phyloP scores from a whole-genome alignment of 2,113 vertebrate species.

The Plectropomus leopardus region DNA sequence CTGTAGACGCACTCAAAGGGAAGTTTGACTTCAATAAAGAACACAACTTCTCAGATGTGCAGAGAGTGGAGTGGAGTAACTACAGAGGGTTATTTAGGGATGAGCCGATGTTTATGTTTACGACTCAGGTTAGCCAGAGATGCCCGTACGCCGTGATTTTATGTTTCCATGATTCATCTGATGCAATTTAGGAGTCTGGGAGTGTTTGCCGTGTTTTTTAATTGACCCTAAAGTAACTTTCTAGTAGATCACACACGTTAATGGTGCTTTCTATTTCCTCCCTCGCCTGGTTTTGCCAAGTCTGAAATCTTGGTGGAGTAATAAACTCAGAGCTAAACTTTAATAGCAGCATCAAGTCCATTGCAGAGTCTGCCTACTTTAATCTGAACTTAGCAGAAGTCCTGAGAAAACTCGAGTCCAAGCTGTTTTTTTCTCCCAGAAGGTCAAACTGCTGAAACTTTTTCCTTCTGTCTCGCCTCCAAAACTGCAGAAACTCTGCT shows the following conservation, averaged over 20 bases:
- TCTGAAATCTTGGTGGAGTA: not conserved
- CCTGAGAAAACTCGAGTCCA: not conserved
- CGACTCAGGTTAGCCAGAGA: conserved; percentile 5
- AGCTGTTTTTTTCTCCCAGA: not conserved
- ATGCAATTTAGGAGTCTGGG: not conserved
- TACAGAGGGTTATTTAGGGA: not conserved
- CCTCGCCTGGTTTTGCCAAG: not conserved
- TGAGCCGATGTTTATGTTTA: not conserved
- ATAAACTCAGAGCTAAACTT: not conserved
- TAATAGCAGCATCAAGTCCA: not conserved
- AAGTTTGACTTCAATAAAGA: conserved; percentile 30
- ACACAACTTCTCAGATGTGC: conserved; percentile 1
- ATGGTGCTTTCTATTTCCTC: not conserved
- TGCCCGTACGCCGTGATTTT: not conserved
- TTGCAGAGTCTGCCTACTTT: not conserved
- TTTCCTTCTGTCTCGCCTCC: not conserved
- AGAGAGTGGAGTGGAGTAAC: not conserved
- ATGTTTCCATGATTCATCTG: conserved; percentile 16
- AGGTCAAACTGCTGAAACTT: not conserved
- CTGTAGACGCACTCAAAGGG: conserved; percentile 15
- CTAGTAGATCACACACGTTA: not conserved
- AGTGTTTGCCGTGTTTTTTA: conserved; percentile 15
- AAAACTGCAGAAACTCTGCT: not conserved
- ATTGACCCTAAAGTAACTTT: conserved; percentile 9
- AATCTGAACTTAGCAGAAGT: not conserved